Base-by-base conservation (phyloP, 2,797 vertebrate genomes). In the Muraenolepis orangiensis region DNA sequence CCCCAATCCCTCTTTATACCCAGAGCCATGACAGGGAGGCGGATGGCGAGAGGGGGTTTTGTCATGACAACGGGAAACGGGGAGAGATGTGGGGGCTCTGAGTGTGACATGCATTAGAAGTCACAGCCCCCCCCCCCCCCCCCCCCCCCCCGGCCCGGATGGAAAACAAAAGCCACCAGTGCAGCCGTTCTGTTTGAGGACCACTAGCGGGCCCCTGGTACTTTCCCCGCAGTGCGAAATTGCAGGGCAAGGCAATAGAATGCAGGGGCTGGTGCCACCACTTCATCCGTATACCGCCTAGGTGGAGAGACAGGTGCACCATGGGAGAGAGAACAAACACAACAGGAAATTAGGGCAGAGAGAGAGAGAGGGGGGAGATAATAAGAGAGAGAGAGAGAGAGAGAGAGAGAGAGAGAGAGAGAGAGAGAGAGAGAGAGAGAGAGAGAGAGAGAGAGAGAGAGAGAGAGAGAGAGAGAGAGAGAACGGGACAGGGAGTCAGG, bases 311-410 rank as follows among this genome's bases (percentile, higher is more conserved):
- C 67, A 69, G 67, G 69, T 70, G 34, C 69, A 70, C 34, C 12
- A n/a, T n/a, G 12, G 36, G 69, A 23, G 34, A 40, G 26, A 20
- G 23, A 57, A 57, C 51, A 57, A n/a, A n/a, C n/a, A 70, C 16
- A 71, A 36, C 40, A 42, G 75, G 76, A 84, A 89, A 86, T 85
- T 83, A 81, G 84, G 81, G 73, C 82, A 85, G 76, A 79, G 77
- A 26, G 61, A 28, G 61, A 26, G 23, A 23, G 61, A 64, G 61
- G n/a, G 61, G 1, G 70, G 32, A 68, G 29, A 68, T 6, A 68
- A 26, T 42, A n/a, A 38, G 40, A 16, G 40, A 66, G 1, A 66
- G 61, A 66, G 1, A 26, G 23, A 6, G 23, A 26, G 61, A 66
- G 1, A 66, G 61, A 84, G 75, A 78, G 76, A 51, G 42, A 20